A percentile compares a stretch with the other conserved stretches of the same genome.
phyloP scores from a whole-genome alignment of 2,113 vertebrate species.

The Murina feae region DNA sequence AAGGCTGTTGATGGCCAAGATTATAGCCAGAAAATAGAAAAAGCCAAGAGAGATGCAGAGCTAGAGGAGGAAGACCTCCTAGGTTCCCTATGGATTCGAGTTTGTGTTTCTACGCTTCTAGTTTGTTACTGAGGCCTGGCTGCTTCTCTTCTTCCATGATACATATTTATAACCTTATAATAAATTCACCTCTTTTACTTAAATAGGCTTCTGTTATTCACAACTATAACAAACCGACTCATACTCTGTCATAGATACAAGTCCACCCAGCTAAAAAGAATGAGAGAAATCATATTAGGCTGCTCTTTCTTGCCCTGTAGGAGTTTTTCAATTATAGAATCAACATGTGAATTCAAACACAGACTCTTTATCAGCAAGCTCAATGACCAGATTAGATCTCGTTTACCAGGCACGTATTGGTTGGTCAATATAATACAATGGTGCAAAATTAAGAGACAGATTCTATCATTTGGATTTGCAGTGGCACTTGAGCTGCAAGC shows the following conservation, averaged over 20 bases:
- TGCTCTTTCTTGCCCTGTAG: background rate
- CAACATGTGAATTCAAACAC: conserved; percentile 22
- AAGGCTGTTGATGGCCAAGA: background rate
- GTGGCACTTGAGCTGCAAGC: background rate
- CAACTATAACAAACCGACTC: background rate
- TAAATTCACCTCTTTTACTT: background rate
- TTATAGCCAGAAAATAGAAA: background rate
- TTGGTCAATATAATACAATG: background rate
- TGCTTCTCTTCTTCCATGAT: background rate
- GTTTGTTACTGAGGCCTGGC: background rate
- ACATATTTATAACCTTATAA: background rate
- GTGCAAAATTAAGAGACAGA: conserved; percentile 29
- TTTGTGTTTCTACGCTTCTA: background rate
- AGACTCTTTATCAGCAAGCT: conserved; percentile 40
- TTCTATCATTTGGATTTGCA: background rate
- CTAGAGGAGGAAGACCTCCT: background rate
- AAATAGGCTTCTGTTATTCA: background rate
- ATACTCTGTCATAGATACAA: background rate
- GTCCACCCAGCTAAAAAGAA: background rate
- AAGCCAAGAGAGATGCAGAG: background rate
- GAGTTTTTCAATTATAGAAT: background rate
- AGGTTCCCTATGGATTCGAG: background rate
- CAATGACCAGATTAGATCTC: conserved; percentile 38
- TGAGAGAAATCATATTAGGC: conserved; percentile 8
- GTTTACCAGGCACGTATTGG: background rate